phyloP scores from a whole-genome alignment of 35 echinoderm and acorn worm genomes.

The Strongylocentrotus purpuratus region DNA sequence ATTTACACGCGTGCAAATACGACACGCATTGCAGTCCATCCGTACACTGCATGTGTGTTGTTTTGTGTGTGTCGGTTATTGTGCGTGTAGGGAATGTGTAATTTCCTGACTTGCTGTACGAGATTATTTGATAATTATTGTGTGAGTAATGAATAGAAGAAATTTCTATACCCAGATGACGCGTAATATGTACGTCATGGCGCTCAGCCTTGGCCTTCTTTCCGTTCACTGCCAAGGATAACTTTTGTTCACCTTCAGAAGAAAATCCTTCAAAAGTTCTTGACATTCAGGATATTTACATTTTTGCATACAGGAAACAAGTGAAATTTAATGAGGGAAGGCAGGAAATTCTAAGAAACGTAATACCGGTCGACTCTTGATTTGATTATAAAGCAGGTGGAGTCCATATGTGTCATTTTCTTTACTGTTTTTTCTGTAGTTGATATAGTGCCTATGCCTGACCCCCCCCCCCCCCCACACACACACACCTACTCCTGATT shows the following conservation, averaged over 20 bases:
- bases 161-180: neutral
- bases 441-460: neutral
- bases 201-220: neutral
- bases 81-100: neutral
- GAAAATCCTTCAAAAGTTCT: neutral
- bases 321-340: neutral
- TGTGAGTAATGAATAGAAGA: neutral
- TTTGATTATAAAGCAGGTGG: neutral
- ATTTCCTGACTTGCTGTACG: neutral
- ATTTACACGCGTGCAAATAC: constrained; percentile 1
- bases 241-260: neutral
- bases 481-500: neutral
- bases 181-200: neutral
- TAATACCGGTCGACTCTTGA: neutral
- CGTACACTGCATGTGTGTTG: neutral
- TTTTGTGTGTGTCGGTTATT: neutral
- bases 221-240: neutral
- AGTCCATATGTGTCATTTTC: neutral
- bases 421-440: too few species aligned
- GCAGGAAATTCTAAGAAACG: neutral
- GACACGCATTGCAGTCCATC: neutral
- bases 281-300: neutral
- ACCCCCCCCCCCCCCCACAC: neutral
- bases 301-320: neutral
- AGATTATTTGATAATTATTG: neutral